Evolutionary conservation across 1,140 invertebrate species (phyloP).

Genomic region (Camponotus vicinus): DNA sequence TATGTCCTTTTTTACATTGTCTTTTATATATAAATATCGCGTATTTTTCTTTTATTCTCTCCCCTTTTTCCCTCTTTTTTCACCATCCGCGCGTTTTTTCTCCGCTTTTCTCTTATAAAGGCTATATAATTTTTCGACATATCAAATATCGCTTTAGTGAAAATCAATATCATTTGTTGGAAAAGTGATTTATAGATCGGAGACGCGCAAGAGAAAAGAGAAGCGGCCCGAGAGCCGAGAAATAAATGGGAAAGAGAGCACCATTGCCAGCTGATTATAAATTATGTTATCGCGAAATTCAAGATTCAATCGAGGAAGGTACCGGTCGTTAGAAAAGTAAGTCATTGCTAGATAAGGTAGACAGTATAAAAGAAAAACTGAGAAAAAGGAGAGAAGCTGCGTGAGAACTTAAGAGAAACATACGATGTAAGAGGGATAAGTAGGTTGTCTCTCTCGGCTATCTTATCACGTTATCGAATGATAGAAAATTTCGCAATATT

Average conservation of each 20-base stretch:
- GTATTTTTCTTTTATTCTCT: constrained; percentile 3
- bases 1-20: constrained; percentile 12
- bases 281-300: constrained; percentile 41
- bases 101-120: neutral
- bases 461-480: too few relatives aligned
- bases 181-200: constrained; percentile 22
- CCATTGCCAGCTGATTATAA: constrained; percentile 53
- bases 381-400: constrained; percentile 60
- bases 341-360: constrained; percentile 18
- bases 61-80: neutral
- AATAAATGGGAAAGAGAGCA: constrained; percentile 67
- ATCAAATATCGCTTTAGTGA: constrained; percentile 1
- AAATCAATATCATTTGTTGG: constrained; percentile 45
- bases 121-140: neutral
- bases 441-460: constrained; percentile 32
- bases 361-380: constrained; percentile 46
- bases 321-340: constrained; percentile 14
- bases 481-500: constrained; percentile 4
- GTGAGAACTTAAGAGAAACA: constrained; percentile 37
- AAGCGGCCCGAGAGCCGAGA: constrained; percentile 34
- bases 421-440: neutral
- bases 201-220: constrained; percentile 66
- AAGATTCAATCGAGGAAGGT: constrained; percentile 59
- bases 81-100: neutral
- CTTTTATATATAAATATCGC: neutral